A percentile compares a stretch with the other conserved stretches of the same genome.
phyloP scores from a whole-genome alignment of 37 sponge, comb jelly and placozoan genomes.

The Oopsacas minuta region DNA sequence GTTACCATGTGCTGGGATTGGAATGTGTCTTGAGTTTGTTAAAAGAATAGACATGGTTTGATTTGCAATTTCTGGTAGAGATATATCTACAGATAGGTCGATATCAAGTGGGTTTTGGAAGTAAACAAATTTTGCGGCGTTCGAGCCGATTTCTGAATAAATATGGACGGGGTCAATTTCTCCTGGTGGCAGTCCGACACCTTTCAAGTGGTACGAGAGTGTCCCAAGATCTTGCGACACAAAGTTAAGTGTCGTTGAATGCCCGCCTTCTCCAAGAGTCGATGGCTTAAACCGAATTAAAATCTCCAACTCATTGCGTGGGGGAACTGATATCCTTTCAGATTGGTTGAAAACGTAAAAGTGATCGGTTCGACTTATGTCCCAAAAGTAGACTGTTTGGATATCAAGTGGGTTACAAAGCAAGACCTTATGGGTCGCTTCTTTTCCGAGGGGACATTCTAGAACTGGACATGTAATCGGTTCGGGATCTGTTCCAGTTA shows the following conservation, averaged over 20 bases:
- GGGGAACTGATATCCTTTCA: not conserved
- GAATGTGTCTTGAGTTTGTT: not conserved
- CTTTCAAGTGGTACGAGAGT: not conserved
- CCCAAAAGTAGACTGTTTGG: not conserved
- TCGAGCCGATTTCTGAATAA: not conserved
- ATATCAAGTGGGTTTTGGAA: not conserved
- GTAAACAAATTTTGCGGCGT: not conserved
- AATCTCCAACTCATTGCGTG: not conserved
- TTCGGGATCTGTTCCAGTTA: conserved; percentile 49
- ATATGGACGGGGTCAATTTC: not conserved
- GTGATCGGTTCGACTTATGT: not conserved
- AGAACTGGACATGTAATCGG: conserved; percentile 32
- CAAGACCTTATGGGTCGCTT: conserved; percentile 9
- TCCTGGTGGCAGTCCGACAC: not conserved
- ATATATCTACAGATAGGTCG: not conserved
- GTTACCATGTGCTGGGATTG: not conserved
- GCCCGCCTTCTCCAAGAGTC: not conserved
- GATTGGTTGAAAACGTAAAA: conserved; percentile 8
- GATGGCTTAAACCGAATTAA: not conserved
- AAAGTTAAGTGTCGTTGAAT: not conserved
- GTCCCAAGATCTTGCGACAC: not conserved
- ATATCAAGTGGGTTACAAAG: conserved; percentile 5
- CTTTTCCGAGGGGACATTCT: conserved; percentile 59
- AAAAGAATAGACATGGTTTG: not conserved
- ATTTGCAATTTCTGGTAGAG: not conserved